Evolutionary conservation across 1,140 invertebrate genomes (phyloP).

Genomic region (Drosophila nasuta): DNA sequence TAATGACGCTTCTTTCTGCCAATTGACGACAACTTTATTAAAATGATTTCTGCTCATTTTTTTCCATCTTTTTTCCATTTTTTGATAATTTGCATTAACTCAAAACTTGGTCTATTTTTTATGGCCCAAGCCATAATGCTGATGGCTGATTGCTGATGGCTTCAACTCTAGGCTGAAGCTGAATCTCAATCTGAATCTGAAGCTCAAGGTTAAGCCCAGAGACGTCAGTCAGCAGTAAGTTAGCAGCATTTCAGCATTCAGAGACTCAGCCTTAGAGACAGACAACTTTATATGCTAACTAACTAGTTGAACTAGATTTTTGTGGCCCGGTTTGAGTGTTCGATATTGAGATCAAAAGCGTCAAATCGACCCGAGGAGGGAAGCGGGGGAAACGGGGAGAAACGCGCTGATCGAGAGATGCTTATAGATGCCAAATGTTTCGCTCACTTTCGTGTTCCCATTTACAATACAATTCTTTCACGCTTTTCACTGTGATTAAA

Average conservation of each 20-base stretch:
- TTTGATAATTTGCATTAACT: slow-evolving; percentile 59
- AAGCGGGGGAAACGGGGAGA: too few species aligned
- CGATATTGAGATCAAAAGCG: slow-evolving; percentile 3
- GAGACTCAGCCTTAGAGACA: slow-evolving; percentile 51
- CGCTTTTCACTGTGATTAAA: too few species aligned
- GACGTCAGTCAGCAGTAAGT: slow-evolving; percentile 1
- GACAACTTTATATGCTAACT: slow-evolving; percentile 66
- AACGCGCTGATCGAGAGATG: neutral
- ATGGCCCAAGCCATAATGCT: slow-evolving; percentile 31
- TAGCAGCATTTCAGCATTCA: neutral
- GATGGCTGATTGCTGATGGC: slow-evolving; percentile 13
- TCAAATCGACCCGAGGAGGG: neutral
- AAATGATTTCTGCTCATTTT: slow-evolving; percentile 38
- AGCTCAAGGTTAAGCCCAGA: slow-evolving; percentile 59
- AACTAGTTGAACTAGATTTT: slow-evolving; percentile 78
- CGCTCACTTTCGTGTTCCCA: too few species aligned
- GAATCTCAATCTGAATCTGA: slow-evolving; percentile 13
- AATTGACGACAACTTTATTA: slow-evolving; percentile 59
- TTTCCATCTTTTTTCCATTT: neutral
- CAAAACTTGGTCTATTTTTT: slow-evolving; percentile 67
- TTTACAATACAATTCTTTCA: too few species aligned
- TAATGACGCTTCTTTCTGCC: neutral
- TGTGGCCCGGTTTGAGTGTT: slow-evolving; percentile 37
- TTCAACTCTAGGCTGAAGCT: neutral
- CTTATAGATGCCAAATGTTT: neutral